Conservation (phyloP, 1,140 invertebrate species). For the Drosophila rhopaloa region DNA sequence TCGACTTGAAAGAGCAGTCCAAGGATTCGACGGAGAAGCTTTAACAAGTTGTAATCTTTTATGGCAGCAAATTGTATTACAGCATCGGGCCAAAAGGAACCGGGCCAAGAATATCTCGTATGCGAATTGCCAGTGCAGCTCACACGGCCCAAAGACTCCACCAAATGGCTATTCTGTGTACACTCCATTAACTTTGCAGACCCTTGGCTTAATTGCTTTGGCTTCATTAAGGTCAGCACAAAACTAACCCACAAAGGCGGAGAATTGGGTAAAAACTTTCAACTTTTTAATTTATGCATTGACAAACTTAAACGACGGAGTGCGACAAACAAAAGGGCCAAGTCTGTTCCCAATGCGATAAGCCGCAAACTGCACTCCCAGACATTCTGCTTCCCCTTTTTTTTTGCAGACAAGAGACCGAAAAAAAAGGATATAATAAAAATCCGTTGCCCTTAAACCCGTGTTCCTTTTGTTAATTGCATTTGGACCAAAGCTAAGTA, state of each 20-base stretch:
- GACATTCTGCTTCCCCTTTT: slow-evolving; percentile 7
- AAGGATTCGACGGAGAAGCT: slow-evolving; percentile 20
- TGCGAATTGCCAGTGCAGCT: slow-evolving; percentile 12
- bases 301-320: slow-evolving; percentile 63
- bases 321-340: slow-evolving; percentile 48
- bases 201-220: slow-evolving; percentile 64
- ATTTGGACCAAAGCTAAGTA: slow-evolving; percentile 14
- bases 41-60: slow-evolving; percentile 70
- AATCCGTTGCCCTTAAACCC: not conserved
- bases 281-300: slow-evolving; percentile 82
- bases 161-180: slow-evolving; percentile 6
- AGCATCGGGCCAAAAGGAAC: slow-evolving; percentile 3
- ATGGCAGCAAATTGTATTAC: slow-evolving; percentile 64
- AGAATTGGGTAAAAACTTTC: slow-evolving; percentile 39
- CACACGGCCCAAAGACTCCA: slow-evolving; percentile 20
- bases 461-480: slow-evolving; percentile 39
- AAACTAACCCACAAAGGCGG: slow-evolving; percentile 35
- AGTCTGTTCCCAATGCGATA: slow-evolving; percentile 51
- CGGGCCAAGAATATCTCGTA: slow-evolving; percentile 10
- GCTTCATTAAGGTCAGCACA: slow-evolving; percentile 66
- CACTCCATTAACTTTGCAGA: slow-evolving; percentile 50
- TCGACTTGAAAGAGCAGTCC: slow-evolving; percentile 34
- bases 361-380: slow-evolving; percentile 39
- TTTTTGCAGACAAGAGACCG: slow-evolving; percentile 9
- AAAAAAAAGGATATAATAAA: slow-evolving; percentile 16